Conservation (phyloP, 2,797 vertebrate genomes). For the Sebastes nivosus region DNA sequence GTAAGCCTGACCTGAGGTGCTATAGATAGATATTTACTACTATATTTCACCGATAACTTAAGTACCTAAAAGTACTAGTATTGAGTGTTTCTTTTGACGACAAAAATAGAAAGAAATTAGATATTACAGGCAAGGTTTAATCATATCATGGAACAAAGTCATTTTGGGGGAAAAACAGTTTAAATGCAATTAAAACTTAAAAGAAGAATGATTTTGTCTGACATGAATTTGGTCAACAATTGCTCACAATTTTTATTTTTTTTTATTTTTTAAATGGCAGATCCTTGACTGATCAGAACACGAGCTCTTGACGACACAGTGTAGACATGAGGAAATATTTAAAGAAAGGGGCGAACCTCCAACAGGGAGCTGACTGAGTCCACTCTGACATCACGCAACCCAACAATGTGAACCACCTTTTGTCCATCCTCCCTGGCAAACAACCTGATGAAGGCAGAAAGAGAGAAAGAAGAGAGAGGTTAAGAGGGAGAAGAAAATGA, state of each 20-base stretch:
- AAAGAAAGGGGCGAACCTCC: constrained; percentile 80
- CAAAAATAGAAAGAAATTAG: neutral
- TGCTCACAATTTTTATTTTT: neutral
- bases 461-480: neutral
- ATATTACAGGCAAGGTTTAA: neutral
- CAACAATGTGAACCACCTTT: constrained; percentile 88
- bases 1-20: neutral
- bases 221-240: neutral
- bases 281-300: neutral
- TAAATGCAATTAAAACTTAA: neutral
- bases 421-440: constrained; percentile 91
- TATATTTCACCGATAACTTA: neutral
- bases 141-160: neutral
- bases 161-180: neutral
- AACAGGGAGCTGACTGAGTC: constrained; percentile 85
- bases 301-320: neutral
- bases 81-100: neutral
- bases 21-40: neutral
- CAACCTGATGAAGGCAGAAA: constrained; percentile 74
- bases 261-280: neutral
- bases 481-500: neutral
- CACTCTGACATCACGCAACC: constrained; percentile 85
- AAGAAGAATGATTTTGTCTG: neutral
- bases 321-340: neutral
- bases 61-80: neutral